Percentiles rank a stretch among this genome's conserved stretches.
Evolutionary conservation across 2,888 invertebrate species (phyloP).

Genomic region (Athalia circularis): DNA sequence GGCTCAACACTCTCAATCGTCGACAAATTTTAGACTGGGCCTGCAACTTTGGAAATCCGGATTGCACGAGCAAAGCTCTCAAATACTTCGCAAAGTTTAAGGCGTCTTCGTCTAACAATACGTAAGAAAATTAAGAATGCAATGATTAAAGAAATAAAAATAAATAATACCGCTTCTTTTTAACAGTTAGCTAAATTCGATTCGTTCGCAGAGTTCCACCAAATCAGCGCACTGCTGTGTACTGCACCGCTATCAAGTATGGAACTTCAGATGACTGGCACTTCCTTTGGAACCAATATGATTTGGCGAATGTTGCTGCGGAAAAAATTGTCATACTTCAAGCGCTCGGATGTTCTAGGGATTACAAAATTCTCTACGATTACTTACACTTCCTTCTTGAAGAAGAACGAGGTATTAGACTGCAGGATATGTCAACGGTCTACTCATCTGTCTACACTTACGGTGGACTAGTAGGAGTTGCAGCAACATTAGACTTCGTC

Average conservation of each 20-base stretch:
- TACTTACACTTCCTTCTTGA: constrained; percentile 59
- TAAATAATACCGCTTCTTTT: too few species aligned
- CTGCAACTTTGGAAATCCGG: constrained; percentile 79
- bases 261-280: constrained; percentile 79
- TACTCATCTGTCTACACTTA: constrained; percentile 80
- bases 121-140: constrained; percentile 6
- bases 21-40: constrained; percentile 79
- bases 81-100: constrained; percentile 66
- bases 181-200: neutral
- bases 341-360: constrained; percentile 81
- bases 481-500: constrained; percentile 84
- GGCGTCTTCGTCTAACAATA: constrained; percentile 20
- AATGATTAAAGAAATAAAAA: neutral
- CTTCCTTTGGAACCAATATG: constrained; percentile 79
- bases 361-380: constrained; percentile 76
- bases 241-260: constrained; percentile 82
- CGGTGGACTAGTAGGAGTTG: constrained; percentile 79
- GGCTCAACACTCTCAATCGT: constrained; percentile 78
- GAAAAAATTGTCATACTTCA: constrained; percentile 81
- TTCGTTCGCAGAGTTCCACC: constrained; percentile 74
- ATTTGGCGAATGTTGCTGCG: constrained; percentile 78
- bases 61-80: constrained; percentile 77
- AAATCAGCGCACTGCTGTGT: constrained; percentile 82
- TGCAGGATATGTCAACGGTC: constrained; percentile 81
- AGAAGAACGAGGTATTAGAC: constrained; percentile 78